A percentile compares a stretch with the other conserved stretches of the same genome.
These are phyloP conservation scores for Athene noctua DNA, from an alignment of 2,113 vertebrate genomes.

Conservation along the genomic window DNA sequence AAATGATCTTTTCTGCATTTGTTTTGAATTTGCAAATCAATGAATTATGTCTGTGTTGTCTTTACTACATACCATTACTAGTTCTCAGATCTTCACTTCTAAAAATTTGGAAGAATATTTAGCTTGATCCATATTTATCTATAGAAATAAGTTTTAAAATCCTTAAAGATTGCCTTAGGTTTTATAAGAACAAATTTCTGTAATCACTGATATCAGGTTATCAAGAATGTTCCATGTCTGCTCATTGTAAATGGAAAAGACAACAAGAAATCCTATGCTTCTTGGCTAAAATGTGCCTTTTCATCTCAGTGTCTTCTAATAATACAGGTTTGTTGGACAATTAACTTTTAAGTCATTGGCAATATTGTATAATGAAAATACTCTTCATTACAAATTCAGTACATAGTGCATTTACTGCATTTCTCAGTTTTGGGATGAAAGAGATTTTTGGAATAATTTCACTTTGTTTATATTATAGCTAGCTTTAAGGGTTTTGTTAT, in stretches of 20 bases:
- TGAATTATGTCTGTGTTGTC: neutral
- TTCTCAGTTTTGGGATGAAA: neutral
- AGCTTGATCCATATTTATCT: neutral
- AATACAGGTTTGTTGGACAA: neutral
- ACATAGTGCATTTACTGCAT: neutral
- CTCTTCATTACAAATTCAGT: neutral
- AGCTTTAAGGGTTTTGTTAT: neutral
- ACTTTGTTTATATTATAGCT: neutral
- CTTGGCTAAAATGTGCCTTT: neutral
- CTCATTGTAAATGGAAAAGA: neutral
- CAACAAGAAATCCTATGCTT: neutral
- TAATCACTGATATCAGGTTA: neutral
- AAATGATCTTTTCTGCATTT: neutral
- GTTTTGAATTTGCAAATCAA: neutral
- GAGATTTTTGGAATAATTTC: neutral
- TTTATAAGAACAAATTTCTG: neutral
- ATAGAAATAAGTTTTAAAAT: neutral
- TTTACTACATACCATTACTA: neutral
- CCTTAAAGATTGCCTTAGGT: neutral
- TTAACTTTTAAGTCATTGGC: neutral
- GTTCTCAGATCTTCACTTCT: neutral
- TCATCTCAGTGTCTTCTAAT: neutral
- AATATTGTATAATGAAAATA: neutral
- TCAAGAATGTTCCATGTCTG: neutral
- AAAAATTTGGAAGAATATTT: neutral